Conservation (phyloP, 2,888 invertebrate species). For the Tetragonisca angustula region DNA sequence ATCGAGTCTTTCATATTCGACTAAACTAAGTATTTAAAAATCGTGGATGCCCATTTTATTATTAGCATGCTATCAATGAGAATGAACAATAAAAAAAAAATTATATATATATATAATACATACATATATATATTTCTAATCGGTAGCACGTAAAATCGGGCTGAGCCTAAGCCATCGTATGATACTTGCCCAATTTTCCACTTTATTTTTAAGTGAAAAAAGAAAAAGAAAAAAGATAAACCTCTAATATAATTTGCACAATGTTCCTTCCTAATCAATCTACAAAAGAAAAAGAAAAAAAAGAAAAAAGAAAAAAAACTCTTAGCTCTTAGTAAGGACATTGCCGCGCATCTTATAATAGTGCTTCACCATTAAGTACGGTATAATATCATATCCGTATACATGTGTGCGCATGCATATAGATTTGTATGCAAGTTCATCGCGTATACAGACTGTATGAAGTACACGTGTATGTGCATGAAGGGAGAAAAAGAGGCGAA, state of each 20-base stretch:
- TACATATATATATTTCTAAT: slow-evolving; percentile 26
- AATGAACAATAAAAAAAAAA: slow-evolving; percentile 3
- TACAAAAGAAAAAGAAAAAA: slow-evolving; percentile 17
- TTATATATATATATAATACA: slow-evolving; percentile 1
- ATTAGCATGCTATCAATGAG: slow-evolving; percentile 20
- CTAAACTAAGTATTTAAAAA: slow-evolving; percentile 20
- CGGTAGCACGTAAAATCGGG: slow-evolving; percentile 53
- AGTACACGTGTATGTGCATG: slow-evolving; percentile 62
- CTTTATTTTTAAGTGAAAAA: slow-evolving; percentile 57
- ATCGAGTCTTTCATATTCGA: slow-evolving; percentile 30
- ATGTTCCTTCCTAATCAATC: slow-evolving; percentile 71
- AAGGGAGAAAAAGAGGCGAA: slow-evolving; percentile 14
- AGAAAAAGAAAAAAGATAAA: not conserved
- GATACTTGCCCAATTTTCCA: slow-evolving; percentile 65
- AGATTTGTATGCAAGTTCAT: slow-evolving; percentile 57
- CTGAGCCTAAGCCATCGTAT: slow-evolving; percentile 62
- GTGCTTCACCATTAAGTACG: slow-evolving; percentile 72
- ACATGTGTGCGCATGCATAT: slow-evolving; percentile 66
- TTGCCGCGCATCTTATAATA: slow-evolving; percentile 71
- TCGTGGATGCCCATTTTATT: not conserved
- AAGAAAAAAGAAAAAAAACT: slow-evolving; percentile 21
- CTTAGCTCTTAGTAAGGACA: slow-evolving; percentile 69
- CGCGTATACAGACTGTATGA: slow-evolving; percentile 59
- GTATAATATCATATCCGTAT: slow-evolving; percentile 73
- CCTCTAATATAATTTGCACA: slow-evolving; percentile 69